phyloP scores from a whole-genome alignment of 53 echinoderm and acorn worm species.

The Patiria pectinifera region DNA sequence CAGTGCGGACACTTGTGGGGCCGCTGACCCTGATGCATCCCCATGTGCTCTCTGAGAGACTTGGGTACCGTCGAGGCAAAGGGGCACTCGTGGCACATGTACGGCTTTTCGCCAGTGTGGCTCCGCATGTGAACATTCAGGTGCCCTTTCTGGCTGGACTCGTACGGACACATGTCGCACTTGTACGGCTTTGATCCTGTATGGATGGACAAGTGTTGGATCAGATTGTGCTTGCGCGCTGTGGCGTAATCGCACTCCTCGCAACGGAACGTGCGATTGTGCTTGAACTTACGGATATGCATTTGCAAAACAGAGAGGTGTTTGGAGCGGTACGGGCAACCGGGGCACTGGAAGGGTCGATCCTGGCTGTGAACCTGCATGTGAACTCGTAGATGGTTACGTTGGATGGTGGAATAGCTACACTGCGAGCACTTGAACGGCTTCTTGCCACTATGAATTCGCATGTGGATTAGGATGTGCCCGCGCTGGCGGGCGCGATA shows the following conservation, averaged over 20 bases:
- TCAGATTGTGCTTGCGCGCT: constrained; percentile 82
- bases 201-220: constrained; percentile 85
- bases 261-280: constrained; percentile 76
- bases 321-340: constrained; percentile 70
- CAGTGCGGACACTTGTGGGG: constrained; percentile 88
- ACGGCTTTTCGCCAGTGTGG: constrained; percentile 88
- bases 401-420: constrained; percentile 84
- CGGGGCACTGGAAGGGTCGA: constrained; percentile 64
- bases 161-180: constrained; percentile 86
- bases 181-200: constrained; percentile 88
- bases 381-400: constrained; percentile 82
- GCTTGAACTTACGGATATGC: constrained; percentile 69
- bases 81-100: constrained; percentile 89
- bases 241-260: constrained; percentile 79
- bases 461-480: constrained; percentile 91
- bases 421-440: constrained; percentile 85
- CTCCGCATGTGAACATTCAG: constrained; percentile 89
- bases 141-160: constrained; percentile 89
- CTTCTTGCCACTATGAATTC: constrained; percentile 86
- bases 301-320: constrained; percentile 76
- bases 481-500: constrained; percentile 84
- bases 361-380: constrained; percentile 80
- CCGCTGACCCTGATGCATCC: constrained; percentile 88
- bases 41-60: constrained; percentile 85
- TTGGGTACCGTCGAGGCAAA: constrained; percentile 91